These are phyloP conservation scores for Dendrophyllia cribrosa DNA, from an alignment of 64 coral and sea anemone genomes.

Conservation along the genomic window DNA sequence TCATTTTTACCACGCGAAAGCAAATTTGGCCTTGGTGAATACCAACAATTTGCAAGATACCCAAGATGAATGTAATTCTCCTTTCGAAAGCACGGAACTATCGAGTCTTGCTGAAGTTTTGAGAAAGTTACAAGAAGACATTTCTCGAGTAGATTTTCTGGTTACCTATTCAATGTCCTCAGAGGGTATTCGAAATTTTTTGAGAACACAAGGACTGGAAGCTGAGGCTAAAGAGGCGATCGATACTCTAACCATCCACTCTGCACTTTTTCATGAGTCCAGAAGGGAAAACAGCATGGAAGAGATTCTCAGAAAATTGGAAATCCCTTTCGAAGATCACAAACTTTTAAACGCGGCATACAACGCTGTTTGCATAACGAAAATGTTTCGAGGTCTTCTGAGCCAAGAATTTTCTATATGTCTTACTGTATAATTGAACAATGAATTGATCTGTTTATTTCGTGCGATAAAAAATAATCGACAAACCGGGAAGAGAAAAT, in stretches of 20 bases:
- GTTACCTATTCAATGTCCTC: constrained; percentile 2
- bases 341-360: constrained; percentile 7
- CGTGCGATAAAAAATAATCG: no score
- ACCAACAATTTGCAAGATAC: not conserved
- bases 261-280: not conserved
- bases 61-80: not conserved
- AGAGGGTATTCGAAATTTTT: not conserved
- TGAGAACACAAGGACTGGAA: not conserved
- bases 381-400: constrained; percentile 14
- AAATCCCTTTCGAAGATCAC: not conserved
- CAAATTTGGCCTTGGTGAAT: not conserved
- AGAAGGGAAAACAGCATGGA: constrained; percentile 18
- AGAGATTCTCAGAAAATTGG: constrained; percentile 22
- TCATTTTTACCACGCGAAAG: not conserved
- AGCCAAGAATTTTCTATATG: constrained; percentile 17
- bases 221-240: not conserved
- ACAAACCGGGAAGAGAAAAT: no score
- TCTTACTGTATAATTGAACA: not conserved
- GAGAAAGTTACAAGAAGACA: not conserved
- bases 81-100: not conserved
- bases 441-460: no score
- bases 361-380: constrained; percentile 4
- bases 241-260: not conserved
- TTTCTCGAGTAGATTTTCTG: constrained; percentile 11
- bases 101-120: not conserved